phyloP scores from a whole-genome alignment of 2,888 invertebrate genomes.

The Galeopsomyia nigrocyanea region DNA sequence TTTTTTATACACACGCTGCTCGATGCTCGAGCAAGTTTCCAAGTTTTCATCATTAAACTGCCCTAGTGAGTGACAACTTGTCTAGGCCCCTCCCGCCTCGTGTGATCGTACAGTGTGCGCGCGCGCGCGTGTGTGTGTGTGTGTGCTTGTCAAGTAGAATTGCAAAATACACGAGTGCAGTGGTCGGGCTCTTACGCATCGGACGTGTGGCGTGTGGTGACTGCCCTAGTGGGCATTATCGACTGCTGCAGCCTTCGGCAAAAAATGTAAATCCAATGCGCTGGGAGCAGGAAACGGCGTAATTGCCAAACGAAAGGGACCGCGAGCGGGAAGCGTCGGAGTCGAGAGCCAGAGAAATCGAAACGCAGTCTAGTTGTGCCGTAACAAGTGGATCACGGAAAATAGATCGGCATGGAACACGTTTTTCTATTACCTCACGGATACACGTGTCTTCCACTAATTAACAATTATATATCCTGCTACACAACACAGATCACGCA shows the following conservation, averaged over 20 bases:
- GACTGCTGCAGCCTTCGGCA: neutral
- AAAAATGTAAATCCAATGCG: constrained; percentile 29
- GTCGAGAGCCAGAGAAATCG: constrained; percentile 1
- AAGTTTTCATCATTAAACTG: constrained; percentile 35
- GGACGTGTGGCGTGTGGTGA: neutral
- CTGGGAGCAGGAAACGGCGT: neutral
- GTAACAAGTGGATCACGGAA: constrained; percentile 41
- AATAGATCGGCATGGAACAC: constrained; percentile 1
- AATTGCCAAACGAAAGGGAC: neutral
- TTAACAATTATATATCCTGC: too few relatives aligned
- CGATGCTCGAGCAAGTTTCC: constrained; percentile 30
- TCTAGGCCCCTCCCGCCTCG: constrained; percentile 11
- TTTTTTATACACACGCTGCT: constrained; percentile 37
- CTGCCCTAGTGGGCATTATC: constrained; percentile 1
- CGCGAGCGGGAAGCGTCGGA: neutral
- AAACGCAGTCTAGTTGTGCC: constrained; percentile 8
- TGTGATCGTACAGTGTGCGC: constrained; percentile 4
- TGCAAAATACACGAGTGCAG: constrained; percentile 26
- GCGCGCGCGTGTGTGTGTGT: constrained; percentile 6
- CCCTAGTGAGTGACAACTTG: constrained; percentile 17
- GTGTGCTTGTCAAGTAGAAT: constrained; percentile 10
- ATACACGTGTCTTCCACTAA: too few relatives aligned
- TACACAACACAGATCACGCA: too few relatives aligned
- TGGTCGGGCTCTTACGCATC: constrained; percentile 32
- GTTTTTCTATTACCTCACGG: constrained; percentile 7